phyloP scores from a whole-genome alignment of 2,113 vertebrate genomes.

The Gadus macrocephalus region DNA sequence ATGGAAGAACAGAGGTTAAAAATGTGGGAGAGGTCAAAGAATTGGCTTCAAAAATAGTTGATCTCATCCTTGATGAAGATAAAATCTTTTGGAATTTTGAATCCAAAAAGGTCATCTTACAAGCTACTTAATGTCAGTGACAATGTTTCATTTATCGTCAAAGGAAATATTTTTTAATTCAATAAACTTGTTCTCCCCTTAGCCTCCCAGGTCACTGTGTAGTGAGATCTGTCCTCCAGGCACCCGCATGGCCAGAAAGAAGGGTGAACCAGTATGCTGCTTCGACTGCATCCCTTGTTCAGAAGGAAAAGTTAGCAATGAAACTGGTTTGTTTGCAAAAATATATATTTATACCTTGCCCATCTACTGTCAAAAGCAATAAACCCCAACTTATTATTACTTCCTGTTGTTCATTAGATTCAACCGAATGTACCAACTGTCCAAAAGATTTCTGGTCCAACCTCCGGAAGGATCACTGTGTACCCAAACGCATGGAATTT shows the following conservation, averaged over 20 bases:
- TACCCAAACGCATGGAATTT: conserved; percentile 62
- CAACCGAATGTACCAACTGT: conserved; percentile 54
- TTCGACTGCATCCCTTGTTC: conserved; percentile 64
- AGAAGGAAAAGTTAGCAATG: conserved; percentile 69
- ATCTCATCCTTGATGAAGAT: conserved; percentile 41
- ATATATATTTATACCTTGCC: background rate
- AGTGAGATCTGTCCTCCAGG: conserved; percentile 57
- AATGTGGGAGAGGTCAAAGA: conserved; percentile 49
- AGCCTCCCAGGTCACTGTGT: conserved; percentile 64
- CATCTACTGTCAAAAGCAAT: too few relatives aligned
- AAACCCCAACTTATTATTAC: background rate
- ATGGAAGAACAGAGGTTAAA: conserved; percentile 32
- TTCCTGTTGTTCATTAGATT: conserved; percentile 44
- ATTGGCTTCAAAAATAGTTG: conserved; percentile 26
- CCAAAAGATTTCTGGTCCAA: conserved; percentile 59
- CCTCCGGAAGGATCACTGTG: conserved; percentile 41
- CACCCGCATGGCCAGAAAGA: conserved; percentile 58
- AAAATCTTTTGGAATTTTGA: conserved; percentile 53
- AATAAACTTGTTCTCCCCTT: background rate
- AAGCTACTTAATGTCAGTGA: too few relatives aligned
- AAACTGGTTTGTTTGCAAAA: conserved; percentile 47
- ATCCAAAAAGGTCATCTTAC: conserved; percentile 26
- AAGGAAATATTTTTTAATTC: too few relatives aligned
- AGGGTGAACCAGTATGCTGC: conserved; percentile 63
- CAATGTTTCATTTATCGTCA: background rate